Evolutionary conservation across 1,140 invertebrate genomes (phyloP).

Genomic region (Wiebesia pumilae): DNA sequence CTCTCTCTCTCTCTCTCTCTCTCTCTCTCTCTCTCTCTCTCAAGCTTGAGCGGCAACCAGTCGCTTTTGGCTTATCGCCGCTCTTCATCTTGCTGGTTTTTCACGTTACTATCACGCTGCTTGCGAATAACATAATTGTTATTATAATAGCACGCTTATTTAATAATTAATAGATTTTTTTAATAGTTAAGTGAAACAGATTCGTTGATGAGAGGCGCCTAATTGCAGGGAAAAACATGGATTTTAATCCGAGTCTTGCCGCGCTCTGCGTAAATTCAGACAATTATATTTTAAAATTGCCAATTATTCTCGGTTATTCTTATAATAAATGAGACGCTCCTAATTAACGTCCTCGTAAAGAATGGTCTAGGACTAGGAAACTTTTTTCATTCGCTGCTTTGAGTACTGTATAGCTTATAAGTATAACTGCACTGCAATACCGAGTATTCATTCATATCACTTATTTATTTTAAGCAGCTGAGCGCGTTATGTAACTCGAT

Average conservation of each 20-base stretch:
- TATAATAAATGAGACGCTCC: background rate
- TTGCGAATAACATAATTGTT: background rate
- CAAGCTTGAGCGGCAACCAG: background rate
- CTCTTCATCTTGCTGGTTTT: background rate
- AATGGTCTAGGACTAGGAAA: background rate
- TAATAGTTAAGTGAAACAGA: background rate
- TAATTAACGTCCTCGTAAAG: background rate
- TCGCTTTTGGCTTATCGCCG: background rate
- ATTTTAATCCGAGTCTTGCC: background rate
- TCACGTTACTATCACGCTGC: too few relatives aligned
- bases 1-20: background rate
- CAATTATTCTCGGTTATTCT: background rate
- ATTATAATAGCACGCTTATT: background rate
- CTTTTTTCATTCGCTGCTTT: background rate
- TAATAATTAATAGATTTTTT: background rate
- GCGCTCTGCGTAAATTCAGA: background rate
- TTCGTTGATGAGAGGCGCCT: background rate
- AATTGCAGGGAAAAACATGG: background rate
- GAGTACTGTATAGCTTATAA: background rate
- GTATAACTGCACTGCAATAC: background rate
- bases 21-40: background rate
- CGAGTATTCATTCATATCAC: background rate
- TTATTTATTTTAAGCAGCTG: background rate
- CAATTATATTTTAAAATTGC: background rate
- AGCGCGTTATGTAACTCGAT: background rate